Base-by-base conservation (phyloP, 2,888 invertebrate species). In the Junonia oenone region DNA sequence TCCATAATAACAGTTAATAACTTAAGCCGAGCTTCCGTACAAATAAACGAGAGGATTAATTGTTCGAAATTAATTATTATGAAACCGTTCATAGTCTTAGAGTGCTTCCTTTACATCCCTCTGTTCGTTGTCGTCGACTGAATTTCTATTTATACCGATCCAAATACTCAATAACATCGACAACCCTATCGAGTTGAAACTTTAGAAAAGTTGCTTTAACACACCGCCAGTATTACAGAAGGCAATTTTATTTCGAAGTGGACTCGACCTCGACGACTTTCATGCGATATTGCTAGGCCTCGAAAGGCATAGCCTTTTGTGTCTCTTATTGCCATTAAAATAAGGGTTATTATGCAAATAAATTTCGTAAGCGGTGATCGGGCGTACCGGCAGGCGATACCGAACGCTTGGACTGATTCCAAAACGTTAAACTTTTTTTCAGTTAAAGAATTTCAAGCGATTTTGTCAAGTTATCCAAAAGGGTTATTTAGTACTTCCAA, bases 221-320 rank as follows among this genome's bases (percentile, higher is more conserved):
- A 55, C 54, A 55, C 47, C 45, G 45, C 33, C 27, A 37, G 51
- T 49, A 55, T 59, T 55, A 56, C 45, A 56, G 51, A 56, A 55
- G 55, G 54, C 49, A 59, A 61, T 52, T 61, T 59, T 53, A 51
- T 56, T 59, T 53, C 47, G 9, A 49, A 58, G 48, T 54, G 38
- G 38, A 47, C 47, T 53, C 38, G 33, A 48, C 37, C 56, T 40
- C 55, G 22, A 58, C 31, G 45, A 48, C 46, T 38, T 33, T 33
- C 33, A 14, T 53, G 43, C 22, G 26, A 43, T 43, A 43, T 47
- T 40, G 31, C 47, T 47, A 38, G 47, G 53, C 38, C 22, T 40
- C 14, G 17, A 52, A 45, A 46, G 33, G 15, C 37, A 38, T 15
- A 37, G 22, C 46, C 31, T 51, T 22, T 48, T 56, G 26, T 37